These are phyloP conservation scores for Danio tinwini DNA, from an alignment of 2,797 vertebrate genomes.

Conservation along the genomic window DNA sequence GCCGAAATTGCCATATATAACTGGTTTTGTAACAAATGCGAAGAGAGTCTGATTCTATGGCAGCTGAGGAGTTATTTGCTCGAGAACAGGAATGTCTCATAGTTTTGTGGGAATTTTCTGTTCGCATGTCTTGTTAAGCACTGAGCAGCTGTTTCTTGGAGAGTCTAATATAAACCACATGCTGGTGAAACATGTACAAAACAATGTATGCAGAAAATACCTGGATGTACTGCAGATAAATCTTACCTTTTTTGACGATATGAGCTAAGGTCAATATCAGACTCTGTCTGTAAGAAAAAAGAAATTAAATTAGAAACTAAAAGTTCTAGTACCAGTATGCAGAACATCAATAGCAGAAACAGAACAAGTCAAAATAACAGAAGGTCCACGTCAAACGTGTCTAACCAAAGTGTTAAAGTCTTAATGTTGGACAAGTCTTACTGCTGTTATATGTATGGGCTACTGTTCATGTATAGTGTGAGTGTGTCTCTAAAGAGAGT, in stretches of 20 bases:
- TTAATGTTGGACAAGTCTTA: not conserved
- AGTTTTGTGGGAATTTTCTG: constrained; percentile 22
- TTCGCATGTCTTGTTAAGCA: constrained; percentile 9
- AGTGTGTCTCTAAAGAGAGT: not conserved
- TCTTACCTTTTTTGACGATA: constrained; percentile 97
- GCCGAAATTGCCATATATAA: no score
- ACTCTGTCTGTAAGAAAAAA: constrained; percentile 83
- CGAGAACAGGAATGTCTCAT: not conserved
- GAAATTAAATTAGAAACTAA: not conserved
- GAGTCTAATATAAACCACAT: constrained; percentile 36
- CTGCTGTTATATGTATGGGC: not conserved
- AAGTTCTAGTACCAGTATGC: not conserved
- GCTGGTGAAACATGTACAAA: not conserved
- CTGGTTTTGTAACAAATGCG: not conserved
- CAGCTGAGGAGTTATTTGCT: not conserved
- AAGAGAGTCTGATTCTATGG: not conserved
- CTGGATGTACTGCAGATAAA: not conserved
- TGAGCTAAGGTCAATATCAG: constrained; percentile 93
- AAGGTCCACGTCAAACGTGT: constrained; percentile 1
- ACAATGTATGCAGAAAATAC: constrained; percentile 7
- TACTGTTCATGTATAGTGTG: not conserved
- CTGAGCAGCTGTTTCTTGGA: constrained; percentile 27
- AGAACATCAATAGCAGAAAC: not conserved
- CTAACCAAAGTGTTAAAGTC: constrained; percentile 9
- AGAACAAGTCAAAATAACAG: not conserved